Evolutionary conservation across 2,797 vertebrate genomes (phyloP).

Genomic region (Peromyscus attwateri): DNA sequence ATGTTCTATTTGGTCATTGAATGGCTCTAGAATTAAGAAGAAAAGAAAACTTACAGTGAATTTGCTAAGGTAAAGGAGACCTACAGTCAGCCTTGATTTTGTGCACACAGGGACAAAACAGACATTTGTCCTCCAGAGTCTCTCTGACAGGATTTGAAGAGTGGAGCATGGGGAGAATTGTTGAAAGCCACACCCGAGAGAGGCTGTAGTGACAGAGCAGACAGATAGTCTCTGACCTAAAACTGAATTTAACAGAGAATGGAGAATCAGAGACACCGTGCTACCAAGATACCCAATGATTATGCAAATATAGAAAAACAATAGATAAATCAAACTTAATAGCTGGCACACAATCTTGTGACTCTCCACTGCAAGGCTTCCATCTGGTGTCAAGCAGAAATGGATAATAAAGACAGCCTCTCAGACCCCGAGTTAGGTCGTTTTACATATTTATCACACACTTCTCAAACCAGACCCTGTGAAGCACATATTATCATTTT

Average conservation of each 20-base stretch:
- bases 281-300: background rate
- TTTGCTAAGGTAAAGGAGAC: background rate
- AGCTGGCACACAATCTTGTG: background rate
- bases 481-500: slow-evolving; percentile 58
- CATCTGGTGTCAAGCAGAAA: slow-evolving; percentile 20
- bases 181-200: background rate
- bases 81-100: background rate
- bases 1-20: background rate
- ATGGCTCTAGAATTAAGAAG: slow-evolving; percentile 40
- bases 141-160: background rate
- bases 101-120: background rate
- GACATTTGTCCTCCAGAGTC: background rate
- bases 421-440: background rate
- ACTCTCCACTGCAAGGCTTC: slow-evolving; percentile 30
- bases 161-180: background rate
- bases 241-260: background rate
- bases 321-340: slow-evolving; percentile 51
- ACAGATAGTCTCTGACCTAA: background rate
- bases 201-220: background rate
- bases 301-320: slow-evolving; percentile 50
- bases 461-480: background rate
- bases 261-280: background rate
- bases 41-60: background rate
- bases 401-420: slow-evolving; percentile 23
- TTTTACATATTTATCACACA: slow-evolving; percentile 53